These are phyloP conservation scores for Minunthozetes semirufus DNA, from an alignment of 2,888 invertebrate species.

Conservation along the genomic window DNA sequence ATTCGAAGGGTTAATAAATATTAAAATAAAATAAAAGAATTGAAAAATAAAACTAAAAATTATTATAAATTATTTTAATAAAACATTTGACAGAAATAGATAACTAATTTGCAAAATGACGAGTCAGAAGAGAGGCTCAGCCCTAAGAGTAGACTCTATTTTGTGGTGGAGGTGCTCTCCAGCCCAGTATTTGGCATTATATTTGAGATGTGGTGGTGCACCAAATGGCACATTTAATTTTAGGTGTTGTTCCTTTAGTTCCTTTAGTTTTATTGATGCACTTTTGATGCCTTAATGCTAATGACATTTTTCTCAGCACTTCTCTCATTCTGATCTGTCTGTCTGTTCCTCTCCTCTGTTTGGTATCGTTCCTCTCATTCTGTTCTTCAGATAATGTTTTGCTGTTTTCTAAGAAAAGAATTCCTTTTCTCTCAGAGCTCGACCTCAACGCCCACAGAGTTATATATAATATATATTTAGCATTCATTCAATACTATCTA, in stretches of 20 bases:
- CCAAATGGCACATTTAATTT: constrained; percentile 8
- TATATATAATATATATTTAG: constrained; percentile 16
- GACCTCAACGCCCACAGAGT: constrained; percentile 21
- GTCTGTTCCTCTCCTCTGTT: neutral
- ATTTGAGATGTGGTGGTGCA: neutral
- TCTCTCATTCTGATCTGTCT: neutral
- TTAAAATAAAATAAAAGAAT: too few relatives aligned
- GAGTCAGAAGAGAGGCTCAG: too few relatives aligned
- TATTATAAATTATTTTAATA: too few relatives aligned
- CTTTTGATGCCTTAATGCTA: constrained; percentile 20
- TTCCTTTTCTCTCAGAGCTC: neutral
- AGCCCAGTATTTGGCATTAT: too few relatives aligned
- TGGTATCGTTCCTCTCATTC: neutral
- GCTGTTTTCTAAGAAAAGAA: constrained; percentile 4
- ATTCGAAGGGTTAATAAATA: too few relatives aligned
- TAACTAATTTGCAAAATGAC: too few relatives aligned
- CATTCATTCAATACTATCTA: neutral
- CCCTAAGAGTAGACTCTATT: too few relatives aligned
- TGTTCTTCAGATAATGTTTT: neutral
- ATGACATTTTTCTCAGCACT: constrained; percentile 1
- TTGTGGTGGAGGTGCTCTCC: too few relatives aligned
- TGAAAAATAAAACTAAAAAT: too few relatives aligned
- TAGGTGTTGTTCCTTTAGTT: constrained; percentile 25
- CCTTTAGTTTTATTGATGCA: neutral
- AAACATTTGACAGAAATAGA: too few relatives aligned